Percentiles rank a stretch among this genome's conserved stretches.
Conservation (phyloP, 2,888 invertebrate species). For the Orthosia gothica region DNA sequence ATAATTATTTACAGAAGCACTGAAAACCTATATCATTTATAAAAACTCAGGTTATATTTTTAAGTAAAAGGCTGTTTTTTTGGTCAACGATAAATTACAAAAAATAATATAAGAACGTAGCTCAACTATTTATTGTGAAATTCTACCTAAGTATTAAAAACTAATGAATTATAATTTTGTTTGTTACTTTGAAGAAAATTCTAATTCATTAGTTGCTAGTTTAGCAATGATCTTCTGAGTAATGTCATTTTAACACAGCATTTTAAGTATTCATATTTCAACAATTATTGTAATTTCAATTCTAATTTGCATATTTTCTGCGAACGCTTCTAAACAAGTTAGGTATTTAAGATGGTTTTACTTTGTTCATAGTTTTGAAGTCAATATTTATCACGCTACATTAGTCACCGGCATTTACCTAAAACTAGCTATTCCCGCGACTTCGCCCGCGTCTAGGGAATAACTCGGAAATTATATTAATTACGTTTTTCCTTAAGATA, state of each 20-base stretch:
- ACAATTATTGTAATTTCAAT: not conserved
- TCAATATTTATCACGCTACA: not conserved
- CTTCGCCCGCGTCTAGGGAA: too few species aligned
- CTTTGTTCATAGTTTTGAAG: conserved; percentile 12
- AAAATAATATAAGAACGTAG: too few species aligned
- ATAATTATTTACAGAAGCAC: too few species aligned
- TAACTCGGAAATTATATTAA: too few species aligned
- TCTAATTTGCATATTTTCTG: conserved; percentile 31
- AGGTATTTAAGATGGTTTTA: not conserved
- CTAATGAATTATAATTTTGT: not conserved
- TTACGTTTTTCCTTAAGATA: too few species aligned
- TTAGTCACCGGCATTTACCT: not conserved
- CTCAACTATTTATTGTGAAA: too few species aligned
- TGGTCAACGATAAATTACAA: not conserved
- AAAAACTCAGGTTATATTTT: not conserved
- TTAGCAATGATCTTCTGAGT: not conserved
- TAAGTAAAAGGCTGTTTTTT: not conserved
- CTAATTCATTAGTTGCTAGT: too few species aligned
- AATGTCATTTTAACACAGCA: too few species aligned
- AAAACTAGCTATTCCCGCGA: not conserved
- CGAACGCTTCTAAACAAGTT: not conserved
- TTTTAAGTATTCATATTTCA: not conserved
- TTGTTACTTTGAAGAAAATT: not conserved
- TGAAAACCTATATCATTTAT: too few species aligned
- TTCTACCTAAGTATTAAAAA: not conserved